phyloP scores from a whole-genome alignment of 2,797 vertebrate species.

The Vespertilio murinus region DNA sequence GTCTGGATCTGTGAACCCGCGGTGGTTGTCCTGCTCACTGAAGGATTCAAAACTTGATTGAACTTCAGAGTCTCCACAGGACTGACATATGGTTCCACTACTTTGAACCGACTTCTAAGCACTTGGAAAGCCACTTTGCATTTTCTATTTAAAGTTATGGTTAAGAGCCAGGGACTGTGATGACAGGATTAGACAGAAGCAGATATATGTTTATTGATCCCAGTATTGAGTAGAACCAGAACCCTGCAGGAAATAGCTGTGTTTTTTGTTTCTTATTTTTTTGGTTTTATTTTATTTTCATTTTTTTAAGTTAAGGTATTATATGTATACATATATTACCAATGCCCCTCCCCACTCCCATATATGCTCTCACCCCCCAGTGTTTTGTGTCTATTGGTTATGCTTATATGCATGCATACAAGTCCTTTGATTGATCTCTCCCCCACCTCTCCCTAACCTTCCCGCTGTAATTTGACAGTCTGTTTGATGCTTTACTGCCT shows the following conservation, averaged over 20 bases:
- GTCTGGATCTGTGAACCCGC: background rate
- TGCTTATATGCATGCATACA: no score
- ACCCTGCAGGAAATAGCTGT: background rate
- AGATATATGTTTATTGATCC: background rate
- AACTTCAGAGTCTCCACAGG: slow-evolving; percentile 10
- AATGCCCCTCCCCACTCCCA: no score
- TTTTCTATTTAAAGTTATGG: slow-evolving; percentile 1
- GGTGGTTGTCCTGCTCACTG: background rate
- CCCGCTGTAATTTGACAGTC: no score
- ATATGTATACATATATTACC: no score
- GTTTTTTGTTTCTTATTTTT: background rate
- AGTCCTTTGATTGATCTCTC: no score
- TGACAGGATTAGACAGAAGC: background rate
- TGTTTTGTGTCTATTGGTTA: no score
- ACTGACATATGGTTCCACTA: background rate
- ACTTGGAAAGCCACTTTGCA: background rate
- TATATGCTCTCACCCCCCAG: no score
- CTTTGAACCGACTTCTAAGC: background rate
- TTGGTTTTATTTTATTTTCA: no score
- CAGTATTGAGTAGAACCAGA: background rate
- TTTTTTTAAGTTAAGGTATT: no score
- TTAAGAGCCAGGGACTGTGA: background rate
- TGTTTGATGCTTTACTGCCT: no score
- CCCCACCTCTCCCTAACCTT: no score
- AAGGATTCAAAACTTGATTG: slow-evolving; percentile 19